Evolutionary conservation across 1,140 invertebrate species (phyloP).

Genomic region (Drosophila funebris): DNA sequence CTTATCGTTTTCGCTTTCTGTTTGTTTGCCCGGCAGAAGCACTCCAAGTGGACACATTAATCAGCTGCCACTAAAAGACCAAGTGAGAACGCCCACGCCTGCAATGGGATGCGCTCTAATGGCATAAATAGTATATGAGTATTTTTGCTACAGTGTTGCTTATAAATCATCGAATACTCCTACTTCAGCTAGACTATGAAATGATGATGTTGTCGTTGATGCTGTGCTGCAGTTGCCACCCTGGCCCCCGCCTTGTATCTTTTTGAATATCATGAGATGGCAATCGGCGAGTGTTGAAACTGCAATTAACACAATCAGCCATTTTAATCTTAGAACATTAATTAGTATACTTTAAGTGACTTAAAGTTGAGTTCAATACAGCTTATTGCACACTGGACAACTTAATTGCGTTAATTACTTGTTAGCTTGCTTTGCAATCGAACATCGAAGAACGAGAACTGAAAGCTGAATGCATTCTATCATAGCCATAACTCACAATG

Average conservation of each 20-base stretch:
- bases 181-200: conserved; percentile 7
- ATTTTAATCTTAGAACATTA: conserved; percentile 71
- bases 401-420: conserved; percentile 77
- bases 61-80: conserved; percentile 45
- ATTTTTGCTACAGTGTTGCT: conserved; percentile 24
- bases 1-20: conserved; percentile 78
- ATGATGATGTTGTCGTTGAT: conserved; percentile 3
- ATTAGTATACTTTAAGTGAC: conserved; percentile 69
- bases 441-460: conserved; percentile 1
- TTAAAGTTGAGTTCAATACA: conserved; percentile 42
- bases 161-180: conserved; percentile 57
- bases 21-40: conserved; percentile 9
- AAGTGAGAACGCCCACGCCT: conserved; percentile 18
- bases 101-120: conserved; percentile 69
- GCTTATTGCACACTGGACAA: conserved; percentile 54
- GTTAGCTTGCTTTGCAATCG: conserved; percentile 53
- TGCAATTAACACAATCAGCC: conserved; percentile 72
- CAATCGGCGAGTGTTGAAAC: conserved; percentile 69
- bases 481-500: not conserved
- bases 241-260: conserved; percentile 21
- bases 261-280: conserved; percentile 41
- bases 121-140: conserved; percentile 33
- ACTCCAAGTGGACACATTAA: conserved; percentile 72
- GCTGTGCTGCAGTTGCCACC: conserved; percentile 12
- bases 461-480: not conserved